Conservation (phyloP, 1,140 invertebrate genomes). For the Anthonomus grandis region DNA sequence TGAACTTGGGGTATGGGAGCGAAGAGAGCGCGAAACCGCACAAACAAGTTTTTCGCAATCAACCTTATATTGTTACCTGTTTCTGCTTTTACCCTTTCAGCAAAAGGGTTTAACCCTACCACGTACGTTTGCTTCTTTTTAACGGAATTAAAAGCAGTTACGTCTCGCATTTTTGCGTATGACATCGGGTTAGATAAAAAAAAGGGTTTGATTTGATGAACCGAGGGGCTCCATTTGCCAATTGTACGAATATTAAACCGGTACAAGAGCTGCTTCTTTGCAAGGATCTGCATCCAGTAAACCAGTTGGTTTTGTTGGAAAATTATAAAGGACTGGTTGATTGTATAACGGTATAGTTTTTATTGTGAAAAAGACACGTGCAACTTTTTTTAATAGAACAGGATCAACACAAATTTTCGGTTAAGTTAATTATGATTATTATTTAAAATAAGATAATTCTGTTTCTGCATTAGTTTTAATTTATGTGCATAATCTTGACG, state of each 20-base stretch:
- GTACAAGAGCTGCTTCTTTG: constrained; percentile 2
- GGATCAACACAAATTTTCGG: too few species aligned
- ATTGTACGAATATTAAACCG: constrained; percentile 23
- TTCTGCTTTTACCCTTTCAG: constrained; percentile 26
- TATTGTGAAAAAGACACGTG: background rate
- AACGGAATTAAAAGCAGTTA: constrained; percentile 22
- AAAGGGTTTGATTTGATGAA: constrained; percentile 9
- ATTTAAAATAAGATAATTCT: too few species aligned
- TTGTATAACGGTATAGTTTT: constrained; percentile 8
- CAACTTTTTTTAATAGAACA: too few species aligned
- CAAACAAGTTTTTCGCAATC: constrained; percentile 28
- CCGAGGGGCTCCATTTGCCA: constrained; percentile 7
- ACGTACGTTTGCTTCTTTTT: constrained; percentile 19
- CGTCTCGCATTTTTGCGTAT: constrained; percentile 6
- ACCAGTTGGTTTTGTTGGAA: background rate
- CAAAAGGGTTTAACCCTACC: constrained; percentile 14
- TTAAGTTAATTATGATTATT: too few species aligned
- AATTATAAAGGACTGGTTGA: background rate
- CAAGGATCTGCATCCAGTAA: constrained; percentile 7
- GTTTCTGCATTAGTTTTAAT: too few species aligned
- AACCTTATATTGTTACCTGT: constrained; percentile 24
- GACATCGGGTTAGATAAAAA: background rate
- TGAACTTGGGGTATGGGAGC: constrained; percentile 3
- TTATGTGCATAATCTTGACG: too few species aligned
- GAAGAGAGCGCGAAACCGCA: constrained; percentile 12